These are phyloP conservation scores for Zosterops pallidus DNA, from an alignment of 2,113 vertebrate species.

Conservation along the genomic window DNA sequence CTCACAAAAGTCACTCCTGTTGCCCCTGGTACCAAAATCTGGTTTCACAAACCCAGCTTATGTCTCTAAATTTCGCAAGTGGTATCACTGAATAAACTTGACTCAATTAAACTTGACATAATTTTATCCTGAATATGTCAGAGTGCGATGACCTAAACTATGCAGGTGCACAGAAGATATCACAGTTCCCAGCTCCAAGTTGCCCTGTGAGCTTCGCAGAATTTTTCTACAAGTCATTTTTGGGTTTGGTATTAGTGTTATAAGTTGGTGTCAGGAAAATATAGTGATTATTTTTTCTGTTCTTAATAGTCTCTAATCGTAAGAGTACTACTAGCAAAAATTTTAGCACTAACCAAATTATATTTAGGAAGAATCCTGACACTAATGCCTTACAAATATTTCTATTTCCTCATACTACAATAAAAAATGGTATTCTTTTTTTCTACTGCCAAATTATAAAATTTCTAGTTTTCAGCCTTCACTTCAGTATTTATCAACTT, in stretches of 20 bases:
- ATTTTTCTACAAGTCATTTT: neutral
- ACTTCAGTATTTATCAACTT: neutral
- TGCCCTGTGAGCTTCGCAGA: neutral
- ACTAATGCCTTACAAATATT: neutral
- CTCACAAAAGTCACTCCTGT: neutral
- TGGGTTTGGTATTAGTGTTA: neutral
- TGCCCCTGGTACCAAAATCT: neutral
- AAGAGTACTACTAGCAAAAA: neutral
- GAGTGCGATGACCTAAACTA: neutral
- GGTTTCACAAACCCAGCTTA: neutral
- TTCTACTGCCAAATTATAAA: neutral
- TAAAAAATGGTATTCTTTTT: neutral
- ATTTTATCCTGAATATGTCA: neutral
- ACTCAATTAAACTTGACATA: neutral
- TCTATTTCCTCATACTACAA: neutral
- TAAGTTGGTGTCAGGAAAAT: neutral
- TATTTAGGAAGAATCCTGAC: neutral
- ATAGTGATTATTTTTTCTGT: neutral
- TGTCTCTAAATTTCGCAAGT: neutral
- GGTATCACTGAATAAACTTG: neutral
- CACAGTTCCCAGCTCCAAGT: neutral
- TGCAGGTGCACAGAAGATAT: neutral
- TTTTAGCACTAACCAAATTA: neutral
- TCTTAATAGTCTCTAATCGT: neutral
- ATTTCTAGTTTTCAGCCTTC: neutral